Evolutionary conservation across 2,888 invertebrate genomes (phyloP), one percentile per base, ranked within the genome.

Genomic region (Drosophila anomalata): DNA sequence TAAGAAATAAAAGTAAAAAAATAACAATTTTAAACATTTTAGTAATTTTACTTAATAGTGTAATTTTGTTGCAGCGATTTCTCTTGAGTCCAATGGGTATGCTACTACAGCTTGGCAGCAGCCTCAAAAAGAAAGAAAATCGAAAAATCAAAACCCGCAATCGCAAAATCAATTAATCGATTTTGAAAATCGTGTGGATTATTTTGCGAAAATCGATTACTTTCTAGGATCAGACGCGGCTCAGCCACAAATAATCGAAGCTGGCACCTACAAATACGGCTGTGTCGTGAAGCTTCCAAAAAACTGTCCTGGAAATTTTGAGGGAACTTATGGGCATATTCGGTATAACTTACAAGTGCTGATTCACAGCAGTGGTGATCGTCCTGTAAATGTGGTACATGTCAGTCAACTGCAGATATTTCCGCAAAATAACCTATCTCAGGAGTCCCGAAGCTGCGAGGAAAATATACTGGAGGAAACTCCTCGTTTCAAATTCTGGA

Each of bases 191-290:
- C 88, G 90, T 3, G 82, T 88, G 46, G 90, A 90, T 60, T 90
- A 87, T 66, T 77, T 90, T 44, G 80, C 88, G 1, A 89, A 82
- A 12, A 83, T 84, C 3, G 89, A 85, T 26, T 90, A 89, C 29
- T 84, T 90, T 46, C 62, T 90, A 3, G 90, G 90, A 20, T 90
- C 90, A 2, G 90, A 90, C 56, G 78, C 36, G 54, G 77, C 90
- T 0, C 61, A 66, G 46, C 79, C 87, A 2, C 82, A 82, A 44
- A 67, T 89, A 31, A 55, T 90, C 7, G 73, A 81, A 0, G 73
- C 69, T 0, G 90, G 90, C 17, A 56, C 39, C 41, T 90, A 90
- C 22, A 67, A 73, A 1, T 90, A 89, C 60, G 82, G 73, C 12
- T 90, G 90, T 42, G 76, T 79, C n/a, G 82, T 90, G 8, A 75